Evolutionary conservation across 2,797 vertebrate species (phyloP), one percentile per base, ranked within the genome.

Genomic region (Trematomus bernacchii): DNA sequence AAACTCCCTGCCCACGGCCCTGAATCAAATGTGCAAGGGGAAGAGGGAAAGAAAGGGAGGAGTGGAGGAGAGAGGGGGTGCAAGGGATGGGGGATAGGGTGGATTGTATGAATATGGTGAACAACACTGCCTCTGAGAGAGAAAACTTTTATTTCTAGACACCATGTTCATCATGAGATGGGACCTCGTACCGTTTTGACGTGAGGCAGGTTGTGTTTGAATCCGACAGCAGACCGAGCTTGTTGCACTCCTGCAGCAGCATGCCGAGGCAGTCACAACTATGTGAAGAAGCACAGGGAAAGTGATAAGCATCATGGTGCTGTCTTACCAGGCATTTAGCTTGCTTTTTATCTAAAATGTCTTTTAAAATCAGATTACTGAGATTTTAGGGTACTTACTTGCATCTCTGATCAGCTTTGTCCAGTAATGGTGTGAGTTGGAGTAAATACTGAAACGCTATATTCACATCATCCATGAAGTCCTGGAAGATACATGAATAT

Each of bases 401-500:
- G 98, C 98, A 99, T 87, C 97, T 95, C 84, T 99, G 97, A 87
- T 99, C 98, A 0, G 97, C 98, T 91, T 99, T 99, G 92, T 99
- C 98, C 0, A 99, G 89, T 77, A 99, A 93, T 0, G 98, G 98
- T 0, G 97, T 99, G 66, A 99, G 94, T 84, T 99, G 99, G 72
- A 99, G 93, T 66, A 99, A 92, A 86, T 96, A 98, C 80, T 99
- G 96, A 5, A 99, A 99, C 33, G 97, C 97, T 67, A 95, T 91
- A 65, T 96, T 99, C 72, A 99, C 96, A 0, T 99, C 98, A 14
- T 99, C 98, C 5, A 94, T 97, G 76, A 99, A 99, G 84, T 99
- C 97, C 98, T 99, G 81, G 21, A 71, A 73, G 64, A 61, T 1
- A 76, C 1, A 67, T 58, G 47, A 6, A 6, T 1, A 37, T 1